Base-by-base conservation (phyloP, 92 coral and sea anemone genomes). In the Epizoanthus illoricatus region DNA sequence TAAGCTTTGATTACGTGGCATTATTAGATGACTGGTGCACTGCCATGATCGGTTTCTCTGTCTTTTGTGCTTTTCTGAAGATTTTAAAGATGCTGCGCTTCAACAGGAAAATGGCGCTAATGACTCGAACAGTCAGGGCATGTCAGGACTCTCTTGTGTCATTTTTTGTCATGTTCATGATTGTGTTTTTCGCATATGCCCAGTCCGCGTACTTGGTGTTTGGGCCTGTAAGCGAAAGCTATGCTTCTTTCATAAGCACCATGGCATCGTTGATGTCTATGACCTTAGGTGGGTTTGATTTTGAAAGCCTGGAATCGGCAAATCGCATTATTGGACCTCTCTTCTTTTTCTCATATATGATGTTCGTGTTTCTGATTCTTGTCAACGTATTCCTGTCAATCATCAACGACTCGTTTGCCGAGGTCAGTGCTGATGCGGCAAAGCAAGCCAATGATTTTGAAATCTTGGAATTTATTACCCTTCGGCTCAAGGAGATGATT, bases 241-340 rank as follows among this genome's bases (percentile, higher is more conserved):
- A 94, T 85, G 74, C 88, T 54, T 84, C 98, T 3, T 91, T 94
- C 55, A 19, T 89, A 17, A 75, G 55, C 0, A 80, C 97, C 7
- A 70, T 92, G 39, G 85, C 87, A 18, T 87, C 92, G 5, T 85
- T 89, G 86, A 79, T 94, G 80, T 52, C 93, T 4, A 89, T 91
- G 93, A 91, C 95, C 19, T 69, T 91, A 13, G 98, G 95, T 62
- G 95, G 95, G 71, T 94, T 94, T 61, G 92, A 94, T 75, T 94
- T 91, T 64, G 47, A 81, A 24, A 92, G 90, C 10, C 67, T 94
- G 19, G 86, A 87, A 59, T 81, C 79, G 65, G 87, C 85, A 5
- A 88, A 94, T 55, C 85, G 90, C 15, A 36, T 91, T 2, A 41
- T 91, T 33, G 95, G 95, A 0, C 93, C 93, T 0, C 58, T 85